Conservation (phyloP, 53 echinoderm and acorn worm genomes). For the Henricia sp. region DNA sequence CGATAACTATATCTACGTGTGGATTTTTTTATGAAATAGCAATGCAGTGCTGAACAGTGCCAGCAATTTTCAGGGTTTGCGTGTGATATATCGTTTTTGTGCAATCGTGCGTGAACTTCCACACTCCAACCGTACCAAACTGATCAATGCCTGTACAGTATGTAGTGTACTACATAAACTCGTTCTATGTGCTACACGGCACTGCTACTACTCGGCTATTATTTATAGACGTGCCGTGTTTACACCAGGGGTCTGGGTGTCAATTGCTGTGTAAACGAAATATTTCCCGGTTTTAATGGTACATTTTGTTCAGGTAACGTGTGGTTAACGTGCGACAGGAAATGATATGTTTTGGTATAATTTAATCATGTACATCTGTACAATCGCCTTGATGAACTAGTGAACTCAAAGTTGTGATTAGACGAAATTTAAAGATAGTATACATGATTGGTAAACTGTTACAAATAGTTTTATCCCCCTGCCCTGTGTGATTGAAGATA, state of each 20-base stretch:
- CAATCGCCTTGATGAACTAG: too few relatives aligned
- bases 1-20: too few relatives aligned
- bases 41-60: background rate
- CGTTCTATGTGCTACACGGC: too few relatives aligned
- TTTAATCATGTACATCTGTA: background rate
- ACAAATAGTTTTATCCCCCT: too few relatives aligned
- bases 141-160: too few relatives aligned
- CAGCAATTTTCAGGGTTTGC: background rate
- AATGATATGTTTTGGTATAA: background rate
- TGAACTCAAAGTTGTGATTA: too few relatives aligned
- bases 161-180: too few relatives aligned
- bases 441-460: too few relatives aligned
- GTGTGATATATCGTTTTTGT: background rate
- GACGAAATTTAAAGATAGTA: too few relatives aligned
- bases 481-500: too few relatives aligned
- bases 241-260: constrained; percentile 41
- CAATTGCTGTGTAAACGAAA: constrained; percentile 24
- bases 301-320: background rate
- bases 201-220: background rate
- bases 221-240: constrained; percentile 41
- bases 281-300: background rate
- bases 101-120: background rate
- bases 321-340: background rate
- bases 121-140: background rate
- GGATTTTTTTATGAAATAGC: too few relatives aligned